These are phyloP conservation scores for Pachycephala philippinensis DNA, from an alignment of 2,113 vertebrate species.

Conservation along the genomic window DNA sequence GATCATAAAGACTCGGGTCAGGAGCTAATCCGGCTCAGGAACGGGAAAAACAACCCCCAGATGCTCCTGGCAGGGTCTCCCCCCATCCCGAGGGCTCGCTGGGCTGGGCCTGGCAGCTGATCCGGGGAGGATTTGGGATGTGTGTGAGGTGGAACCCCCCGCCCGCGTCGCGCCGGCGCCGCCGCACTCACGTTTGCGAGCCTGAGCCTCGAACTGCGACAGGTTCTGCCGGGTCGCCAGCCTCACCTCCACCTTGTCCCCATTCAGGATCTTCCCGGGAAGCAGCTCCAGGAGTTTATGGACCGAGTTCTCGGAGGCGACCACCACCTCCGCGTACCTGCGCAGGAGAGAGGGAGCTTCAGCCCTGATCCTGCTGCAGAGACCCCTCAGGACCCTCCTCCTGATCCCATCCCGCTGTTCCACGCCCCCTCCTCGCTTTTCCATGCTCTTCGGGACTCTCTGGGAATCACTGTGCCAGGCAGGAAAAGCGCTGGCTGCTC, in stretches of 20 bases:
- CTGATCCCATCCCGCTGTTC: not conserved
- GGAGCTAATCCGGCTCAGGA: conserved; percentile 21
- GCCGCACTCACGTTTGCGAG: conserved; percentile 87
- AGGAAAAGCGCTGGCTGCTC: accelerated
- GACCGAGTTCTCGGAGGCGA: conserved; percentile 86
- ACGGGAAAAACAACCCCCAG: conserved; percentile 21
- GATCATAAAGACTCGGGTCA: conserved; percentile 63
- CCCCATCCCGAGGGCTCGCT: not conserved
- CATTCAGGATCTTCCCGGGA: conserved; percentile 84
- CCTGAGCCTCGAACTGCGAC: conserved; percentile 84
- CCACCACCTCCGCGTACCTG: conserved; percentile 89
- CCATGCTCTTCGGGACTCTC: not conserved
- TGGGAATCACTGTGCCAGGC: accelerated
- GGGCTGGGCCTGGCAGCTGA: not conserved
- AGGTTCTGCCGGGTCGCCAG: conserved; percentile 87
- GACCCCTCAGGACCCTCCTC: not conserved
- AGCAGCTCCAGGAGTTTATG: conserved; percentile 86
- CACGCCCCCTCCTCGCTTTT: accelerated
- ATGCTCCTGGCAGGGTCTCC: not conserved
- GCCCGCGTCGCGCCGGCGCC: accelerated
- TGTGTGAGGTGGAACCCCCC: not conserved
- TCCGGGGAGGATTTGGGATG: not conserved
- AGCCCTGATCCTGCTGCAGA: not conserved
- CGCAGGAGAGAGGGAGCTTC: not conserved
- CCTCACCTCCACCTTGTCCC: conserved; percentile 87